These are phyloP conservation scores for Drosophila asahinai DNA, from an alignment of 1,140 invertebrate genomes.

Conservation along the genomic window DNA sequence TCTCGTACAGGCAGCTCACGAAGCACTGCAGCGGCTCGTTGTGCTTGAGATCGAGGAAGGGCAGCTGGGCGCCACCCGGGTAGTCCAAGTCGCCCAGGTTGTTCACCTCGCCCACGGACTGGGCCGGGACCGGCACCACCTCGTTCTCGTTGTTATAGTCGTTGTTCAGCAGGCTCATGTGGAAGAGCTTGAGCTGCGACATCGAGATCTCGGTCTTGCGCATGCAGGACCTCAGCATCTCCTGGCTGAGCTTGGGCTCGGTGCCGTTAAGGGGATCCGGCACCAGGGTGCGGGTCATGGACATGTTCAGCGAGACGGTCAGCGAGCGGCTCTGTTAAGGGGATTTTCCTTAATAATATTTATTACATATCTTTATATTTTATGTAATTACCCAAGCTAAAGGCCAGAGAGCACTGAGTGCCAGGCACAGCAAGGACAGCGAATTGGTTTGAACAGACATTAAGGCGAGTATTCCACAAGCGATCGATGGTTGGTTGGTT, in stretches of 20 bases:
- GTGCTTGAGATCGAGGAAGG: constrained; percentile 57
- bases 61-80: constrained; percentile 25
- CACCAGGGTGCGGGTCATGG: constrained; percentile 55
- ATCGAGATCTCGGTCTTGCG: constrained; percentile 69
- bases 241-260: constrained; percentile 48
- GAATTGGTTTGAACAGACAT: constrained; percentile 38
- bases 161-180: constrained; percentile 62
- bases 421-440: constrained; percentile 46
- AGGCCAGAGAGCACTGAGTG: constrained; percentile 37
- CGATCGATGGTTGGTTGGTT: neutral
- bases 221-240: constrained; percentile 68
- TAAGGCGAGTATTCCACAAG: constrained; percentile 1
- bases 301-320: constrained; percentile 73
- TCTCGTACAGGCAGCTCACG: constrained; percentile 69
- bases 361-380: too few relatives aligned
- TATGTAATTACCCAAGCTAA: constrained; percentile 48
- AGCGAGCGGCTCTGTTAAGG: constrained; percentile 84
- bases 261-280: constrained; percentile 30
- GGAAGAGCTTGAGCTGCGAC: constrained; percentile 74
- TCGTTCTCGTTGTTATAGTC: constrained; percentile 62
- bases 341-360: neutral
- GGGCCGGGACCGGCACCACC: constrained; percentile 16
- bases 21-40: constrained; percentile 73
- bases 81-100: constrained; percentile 57
- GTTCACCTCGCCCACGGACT: constrained; percentile 48